These are phyloP conservation scores for Halictus quadricinctus DNA, from an alignment of 2,888 invertebrate species.

Conservation along the genomic window DNA sequence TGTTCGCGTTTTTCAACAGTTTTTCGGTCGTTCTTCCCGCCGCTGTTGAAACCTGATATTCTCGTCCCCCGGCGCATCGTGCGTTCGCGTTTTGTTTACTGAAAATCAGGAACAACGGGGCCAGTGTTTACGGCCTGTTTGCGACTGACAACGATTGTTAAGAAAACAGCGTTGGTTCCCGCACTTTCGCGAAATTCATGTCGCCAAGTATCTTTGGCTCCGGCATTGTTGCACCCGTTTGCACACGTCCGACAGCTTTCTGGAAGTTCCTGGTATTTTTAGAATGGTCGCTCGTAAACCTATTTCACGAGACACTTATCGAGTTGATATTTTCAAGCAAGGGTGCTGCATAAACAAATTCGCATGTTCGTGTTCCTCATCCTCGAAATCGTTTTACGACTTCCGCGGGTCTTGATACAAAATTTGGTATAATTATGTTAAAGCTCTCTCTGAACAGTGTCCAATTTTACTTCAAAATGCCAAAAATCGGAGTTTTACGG, in stretches of 20 bases:
- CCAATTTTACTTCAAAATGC: no score
- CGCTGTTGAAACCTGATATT: constrained; percentile 3
- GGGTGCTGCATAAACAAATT: constrained; percentile 14
- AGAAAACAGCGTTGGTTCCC: not conserved
- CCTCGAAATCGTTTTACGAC: not conserved
- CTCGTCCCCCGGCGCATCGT: not conserved
- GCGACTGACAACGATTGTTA: not conserved
- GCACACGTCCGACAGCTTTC: constrained; percentile 4
- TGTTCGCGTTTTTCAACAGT: not conserved
- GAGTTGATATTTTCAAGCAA: constrained; percentile 21
- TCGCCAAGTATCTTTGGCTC: not conserved
- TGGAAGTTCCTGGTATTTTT: constrained; percentile 48
- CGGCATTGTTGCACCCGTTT: constrained; percentile 9
- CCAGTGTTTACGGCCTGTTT: not conserved
- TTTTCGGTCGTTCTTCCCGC: not conserved
- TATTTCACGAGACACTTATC: constrained; percentile 24
- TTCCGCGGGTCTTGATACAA: no score
- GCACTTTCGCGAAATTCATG: not conserved
- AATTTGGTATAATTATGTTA: no score
- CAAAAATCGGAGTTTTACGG: no score
- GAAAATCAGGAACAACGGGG: not conserved
- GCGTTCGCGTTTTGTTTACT: constrained; percentile 11
- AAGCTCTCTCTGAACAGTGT: no score
- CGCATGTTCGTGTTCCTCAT: not conserved
- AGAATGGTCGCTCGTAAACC: constrained; percentile 16